Percentiles rank a stretch among this genome's conserved stretches.
Conservation (phyloP, 2,113 vertebrate genomes). For the Cranoglanis bouderius region DNA sequence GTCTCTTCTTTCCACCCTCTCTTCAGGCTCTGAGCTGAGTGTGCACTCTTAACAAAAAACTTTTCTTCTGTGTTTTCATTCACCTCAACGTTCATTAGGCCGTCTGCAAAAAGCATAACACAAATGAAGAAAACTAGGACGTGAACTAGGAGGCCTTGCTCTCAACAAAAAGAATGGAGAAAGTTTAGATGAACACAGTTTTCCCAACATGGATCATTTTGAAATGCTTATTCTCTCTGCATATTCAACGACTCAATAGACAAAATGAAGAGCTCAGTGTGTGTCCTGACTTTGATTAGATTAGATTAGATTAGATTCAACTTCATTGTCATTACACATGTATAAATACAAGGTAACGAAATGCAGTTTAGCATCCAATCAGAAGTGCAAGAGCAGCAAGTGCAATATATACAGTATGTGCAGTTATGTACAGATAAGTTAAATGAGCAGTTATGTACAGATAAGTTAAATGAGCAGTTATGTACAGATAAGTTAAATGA, state of each 20-base stretch:
- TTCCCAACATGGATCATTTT: conserved; percentile 16
- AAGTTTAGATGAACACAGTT: background rate
- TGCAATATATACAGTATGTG: too few species aligned
- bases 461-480: too few species aligned
- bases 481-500: too few species aligned
- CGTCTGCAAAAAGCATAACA: conserved; percentile 33
- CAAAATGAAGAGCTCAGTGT: background rate
- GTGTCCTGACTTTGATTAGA: background rate
- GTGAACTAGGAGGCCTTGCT: conserved; percentile 32
- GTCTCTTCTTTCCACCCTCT: conserved; percentile 24
- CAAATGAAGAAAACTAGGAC: conserved; percentile 68
- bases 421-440: too few species aligned
- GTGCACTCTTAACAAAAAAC: conserved; percentile 61
- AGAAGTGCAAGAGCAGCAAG: too few species aligned
- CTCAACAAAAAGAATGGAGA: background rate
- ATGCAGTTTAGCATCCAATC: too few species aligned
- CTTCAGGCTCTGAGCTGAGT: conserved; percentile 63
- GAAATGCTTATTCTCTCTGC: background rate
- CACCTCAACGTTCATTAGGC: conserved; percentile 39
- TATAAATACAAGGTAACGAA: too few species aligned
- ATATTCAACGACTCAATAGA: conserved; percentile 1
- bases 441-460: too few species aligned
- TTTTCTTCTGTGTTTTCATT: conserved; percentile 56
- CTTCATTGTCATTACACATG: too few species aligned
- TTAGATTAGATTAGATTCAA: too few species aligned